These are phyloP conservation scores for Astropecten irregularis DNA, from an alignment of 53 echinoderm and acorn worm genomes.

Conservation along the genomic window DNA sequence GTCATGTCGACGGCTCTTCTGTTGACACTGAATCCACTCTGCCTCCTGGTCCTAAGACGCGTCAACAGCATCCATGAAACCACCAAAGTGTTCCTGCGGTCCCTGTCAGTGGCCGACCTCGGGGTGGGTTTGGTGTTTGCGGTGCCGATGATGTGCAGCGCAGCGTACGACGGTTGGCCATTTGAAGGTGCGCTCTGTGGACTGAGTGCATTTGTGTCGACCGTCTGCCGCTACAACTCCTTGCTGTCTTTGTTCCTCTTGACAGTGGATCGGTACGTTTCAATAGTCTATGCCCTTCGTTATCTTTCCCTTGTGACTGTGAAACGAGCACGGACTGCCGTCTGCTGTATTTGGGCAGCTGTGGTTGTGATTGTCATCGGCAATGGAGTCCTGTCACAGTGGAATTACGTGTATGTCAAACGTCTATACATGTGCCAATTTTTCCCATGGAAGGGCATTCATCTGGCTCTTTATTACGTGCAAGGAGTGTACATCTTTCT, in stretches of 20 bases:
- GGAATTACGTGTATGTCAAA: neutral
- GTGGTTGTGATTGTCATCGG: neutral
- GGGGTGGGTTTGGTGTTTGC: neutral
- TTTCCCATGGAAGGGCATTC: neutral
- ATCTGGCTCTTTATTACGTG: neutral
- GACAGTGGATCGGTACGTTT: slow-evolving; percentile 43
- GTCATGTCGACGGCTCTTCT: slow-evolving; percentile 8
- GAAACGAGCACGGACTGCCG: slow-evolving; percentile 5
- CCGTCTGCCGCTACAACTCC: neutral
- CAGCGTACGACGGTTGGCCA: neutral
- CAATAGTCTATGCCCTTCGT: slow-evolving; percentile 40
- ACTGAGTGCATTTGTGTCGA: neutral
- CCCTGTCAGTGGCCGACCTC: slow-evolving; percentile 19
- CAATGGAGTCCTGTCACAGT: neutral
- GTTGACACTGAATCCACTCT: slow-evolving; percentile 28
- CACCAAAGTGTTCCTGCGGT: slow-evolving; percentile 41
- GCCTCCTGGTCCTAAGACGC: neutral
- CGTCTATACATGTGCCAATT: neutral
- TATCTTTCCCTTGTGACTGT: slow-evolving; percentile 26
- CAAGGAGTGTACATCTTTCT: neutral
- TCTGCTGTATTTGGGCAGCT: neutral
- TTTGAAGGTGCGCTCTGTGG: slow-evolving; percentile 19
- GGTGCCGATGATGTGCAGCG: neutral
- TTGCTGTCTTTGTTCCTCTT: slow-evolving; percentile 14
- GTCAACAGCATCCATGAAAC: slow-evolving; percentile 51